phyloP scores from a whole-genome alignment of 2,113 vertebrate species.

The Otus sunia region DNA sequence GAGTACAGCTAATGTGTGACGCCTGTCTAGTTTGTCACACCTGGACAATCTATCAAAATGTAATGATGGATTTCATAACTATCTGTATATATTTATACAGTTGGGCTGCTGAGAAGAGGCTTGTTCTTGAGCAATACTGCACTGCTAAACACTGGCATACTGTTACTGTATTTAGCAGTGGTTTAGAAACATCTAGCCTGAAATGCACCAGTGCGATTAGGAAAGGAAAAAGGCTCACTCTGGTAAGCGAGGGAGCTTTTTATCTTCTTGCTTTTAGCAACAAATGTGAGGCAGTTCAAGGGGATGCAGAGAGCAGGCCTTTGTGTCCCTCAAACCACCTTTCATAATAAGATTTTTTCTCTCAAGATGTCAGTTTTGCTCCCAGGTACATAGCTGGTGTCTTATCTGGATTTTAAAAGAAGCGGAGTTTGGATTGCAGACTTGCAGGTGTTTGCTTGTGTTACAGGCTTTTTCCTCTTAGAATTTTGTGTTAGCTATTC shows the following conservation, averaged over 20 bases:
- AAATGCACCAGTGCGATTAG: rapidly evolving
- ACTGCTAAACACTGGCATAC: neutral
- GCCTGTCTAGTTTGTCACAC: neutral
- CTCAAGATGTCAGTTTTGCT: neutral
- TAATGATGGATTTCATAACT: neutral
- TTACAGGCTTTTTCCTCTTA: neutral
- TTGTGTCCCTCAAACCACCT: neutral
- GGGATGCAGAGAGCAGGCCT: neutral
- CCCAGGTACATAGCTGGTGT: neutral
- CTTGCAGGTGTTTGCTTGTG: neutral
- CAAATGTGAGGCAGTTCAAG: neutral
- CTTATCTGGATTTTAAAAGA: neutral
- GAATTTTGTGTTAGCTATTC: neutral
- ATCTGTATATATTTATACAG: neutral
- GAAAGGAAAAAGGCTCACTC: neutral
- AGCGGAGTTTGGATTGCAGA: neutral
- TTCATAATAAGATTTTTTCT: neutral
- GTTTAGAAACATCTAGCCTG: neutral
- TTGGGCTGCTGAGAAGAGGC: neutral
- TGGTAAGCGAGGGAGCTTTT: neutral
- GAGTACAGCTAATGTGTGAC: neutral
- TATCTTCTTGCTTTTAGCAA: neutral
- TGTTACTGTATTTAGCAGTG: neutral
- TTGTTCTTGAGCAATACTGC: neutral
- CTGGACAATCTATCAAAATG: neutral